Percentiles rank a stretch among this genome's conserved stretches.
Evolutionary conservation across 1,140 invertebrate species (phyloP).

Genomic region (Euura lappo): DNA sequence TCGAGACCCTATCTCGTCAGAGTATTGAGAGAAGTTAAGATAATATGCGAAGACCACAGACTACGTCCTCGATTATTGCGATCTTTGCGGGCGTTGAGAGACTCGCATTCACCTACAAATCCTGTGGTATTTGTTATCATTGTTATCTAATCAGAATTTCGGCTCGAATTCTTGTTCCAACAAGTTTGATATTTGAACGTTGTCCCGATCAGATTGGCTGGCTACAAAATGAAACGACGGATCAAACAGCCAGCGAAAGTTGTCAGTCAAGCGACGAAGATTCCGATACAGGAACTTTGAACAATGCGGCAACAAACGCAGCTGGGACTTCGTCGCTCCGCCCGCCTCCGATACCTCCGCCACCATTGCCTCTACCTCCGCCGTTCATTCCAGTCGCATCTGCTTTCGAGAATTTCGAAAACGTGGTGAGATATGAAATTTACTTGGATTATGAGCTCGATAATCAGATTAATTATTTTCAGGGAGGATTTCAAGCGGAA

Average conservation of each 20-base stretch:
- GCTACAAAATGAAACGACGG: constrained; percentile 43
- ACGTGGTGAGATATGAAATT: neutral
- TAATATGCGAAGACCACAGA: constrained; percentile 69
- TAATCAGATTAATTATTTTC: neutral
- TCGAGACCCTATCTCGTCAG: constrained; percentile 71
- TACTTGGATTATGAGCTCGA: neutral
- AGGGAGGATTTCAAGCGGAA: constrained; percentile 1
- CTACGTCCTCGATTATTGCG: constrained; percentile 66
- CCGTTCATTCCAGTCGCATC: neutral
- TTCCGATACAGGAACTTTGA: constrained; percentile 40
- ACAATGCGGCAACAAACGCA: constrained; percentile 26
- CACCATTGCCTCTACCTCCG: neutral
- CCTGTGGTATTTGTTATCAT: constrained; percentile 33
- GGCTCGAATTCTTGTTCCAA: neutral
- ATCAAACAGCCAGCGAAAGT: constrained; percentile 47
- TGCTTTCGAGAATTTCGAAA: neutral
- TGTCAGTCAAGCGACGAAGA: constrained; percentile 54
- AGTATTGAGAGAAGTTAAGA: constrained; percentile 69
- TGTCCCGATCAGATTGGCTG: neutral
- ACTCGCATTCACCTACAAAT: constrained; percentile 36
- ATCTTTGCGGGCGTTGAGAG: constrained; percentile 61
- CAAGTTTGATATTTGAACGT: neutral
- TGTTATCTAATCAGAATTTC: neutral
- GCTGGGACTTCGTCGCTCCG: constrained; percentile 18
- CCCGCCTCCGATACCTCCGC: neutral